A percentile compares a stretch with the other conserved stretches of the same genome.
phyloP scores from a whole-genome alignment of 1,140 invertebrate species.

The Chironomus striatipennis region DNA sequence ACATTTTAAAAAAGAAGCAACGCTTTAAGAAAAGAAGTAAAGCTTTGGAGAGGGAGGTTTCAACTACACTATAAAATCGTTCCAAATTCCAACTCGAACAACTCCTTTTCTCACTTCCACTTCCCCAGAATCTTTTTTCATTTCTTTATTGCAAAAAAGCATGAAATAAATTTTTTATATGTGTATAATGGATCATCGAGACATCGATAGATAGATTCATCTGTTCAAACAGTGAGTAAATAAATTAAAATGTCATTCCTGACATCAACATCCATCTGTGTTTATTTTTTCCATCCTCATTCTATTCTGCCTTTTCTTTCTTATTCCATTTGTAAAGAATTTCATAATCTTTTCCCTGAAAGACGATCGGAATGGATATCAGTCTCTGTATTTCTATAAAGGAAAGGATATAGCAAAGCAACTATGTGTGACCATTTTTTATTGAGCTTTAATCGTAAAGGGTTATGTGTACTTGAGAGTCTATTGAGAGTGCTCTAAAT shows the following conservation, averaged over 20 bases:
- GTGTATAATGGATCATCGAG: too few relatives aligned
- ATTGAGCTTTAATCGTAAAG: slow-evolving; percentile 13
- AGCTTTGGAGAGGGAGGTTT: too few relatives aligned
- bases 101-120: too few relatives aligned
- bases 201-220: not conserved
- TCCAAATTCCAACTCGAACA: too few relatives aligned
- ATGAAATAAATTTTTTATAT: too few relatives aligned
- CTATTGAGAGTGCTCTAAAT: slow-evolving; percentile 6
- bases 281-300: not conserved
- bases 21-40: too few relatives aligned
- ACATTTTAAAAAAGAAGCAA: too few relatives aligned
- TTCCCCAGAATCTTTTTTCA: too few relatives aligned
- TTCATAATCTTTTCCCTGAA: not conserved
- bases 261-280: slow-evolving; percentile 1
- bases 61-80: too few relatives aligned
- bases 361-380: not conserved
- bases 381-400: not conserved
- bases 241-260: slow-evolving; percentile 23
- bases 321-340: not conserved
- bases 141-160: too few relatives aligned
- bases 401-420: not conserved
- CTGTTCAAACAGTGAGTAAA: slow-evolving; percentile 16
- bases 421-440: not conserved
- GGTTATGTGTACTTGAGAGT: slow-evolving; percentile 1
- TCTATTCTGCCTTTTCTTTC: too few relatives aligned